phyloP scores from a whole-genome alignment of 2,113 vertebrate genomes.

The Megaleporinus macrocephalus region DNA sequence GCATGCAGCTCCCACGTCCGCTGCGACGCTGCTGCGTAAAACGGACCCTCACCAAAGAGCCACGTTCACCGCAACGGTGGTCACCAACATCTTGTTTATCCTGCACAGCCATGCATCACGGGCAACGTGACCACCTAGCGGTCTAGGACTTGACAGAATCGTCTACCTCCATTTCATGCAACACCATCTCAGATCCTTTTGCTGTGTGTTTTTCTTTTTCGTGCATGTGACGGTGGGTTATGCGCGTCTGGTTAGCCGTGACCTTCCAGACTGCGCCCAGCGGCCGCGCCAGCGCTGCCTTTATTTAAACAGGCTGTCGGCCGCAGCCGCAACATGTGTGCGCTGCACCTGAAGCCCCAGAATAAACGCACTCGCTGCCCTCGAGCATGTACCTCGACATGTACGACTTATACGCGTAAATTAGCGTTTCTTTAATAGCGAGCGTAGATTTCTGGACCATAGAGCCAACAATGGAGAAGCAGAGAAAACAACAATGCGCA shows the following conservation, averaged over 20 bases:
- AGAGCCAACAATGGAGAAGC: too few relatives aligned
- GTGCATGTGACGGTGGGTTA: not conserved
- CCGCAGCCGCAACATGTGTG: slow-evolving; percentile 52
- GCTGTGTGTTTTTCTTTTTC: not conserved
- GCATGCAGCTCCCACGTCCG: not conserved
- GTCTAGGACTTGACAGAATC: not conserved
- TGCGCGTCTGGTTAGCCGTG: slow-evolving; percentile 25
- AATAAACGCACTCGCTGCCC: not conserved
- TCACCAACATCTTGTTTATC: not conserved
- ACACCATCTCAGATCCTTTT: too few relatives aligned
- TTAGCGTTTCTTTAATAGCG: too few relatives aligned
- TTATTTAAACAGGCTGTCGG: slow-evolving; percentile 48
- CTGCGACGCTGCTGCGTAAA: not conserved
- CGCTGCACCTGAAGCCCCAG: not conserved
- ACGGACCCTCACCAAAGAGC: not conserved
- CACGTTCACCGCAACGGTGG: not conserved
- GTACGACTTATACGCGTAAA: too few relatives aligned
- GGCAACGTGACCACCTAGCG: not conserved
- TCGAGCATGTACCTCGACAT: not conserved
- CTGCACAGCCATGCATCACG: not conserved
- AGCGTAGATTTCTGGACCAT: too few relatives aligned
- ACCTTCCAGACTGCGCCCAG: slow-evolving; percentile 48
- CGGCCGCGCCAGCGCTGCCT: slow-evolving; percentile 15
- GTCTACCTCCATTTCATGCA: too few relatives aligned
- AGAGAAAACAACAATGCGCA: too few relatives aligned